Percentiles rank a stretch among this genome's conserved stretches.
phyloP scores from a whole-genome alignment of 2,888 invertebrate species.

The Callimorpha dominula region DNA sequence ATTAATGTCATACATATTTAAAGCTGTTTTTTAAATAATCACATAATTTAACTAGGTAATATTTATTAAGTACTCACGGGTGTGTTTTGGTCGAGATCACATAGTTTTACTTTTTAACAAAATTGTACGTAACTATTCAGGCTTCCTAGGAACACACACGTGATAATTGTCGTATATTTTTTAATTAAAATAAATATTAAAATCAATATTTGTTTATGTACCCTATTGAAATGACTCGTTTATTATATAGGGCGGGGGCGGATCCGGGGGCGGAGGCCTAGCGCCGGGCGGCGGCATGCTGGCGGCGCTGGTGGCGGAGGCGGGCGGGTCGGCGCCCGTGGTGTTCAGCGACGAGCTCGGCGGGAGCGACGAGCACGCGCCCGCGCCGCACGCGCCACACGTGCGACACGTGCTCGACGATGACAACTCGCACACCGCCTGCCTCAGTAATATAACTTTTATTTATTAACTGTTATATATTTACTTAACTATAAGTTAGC shows the following conservation, averaged over 20 bases:
- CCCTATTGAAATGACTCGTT: not conserved
- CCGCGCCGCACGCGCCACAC: slow-evolving; percentile 84
- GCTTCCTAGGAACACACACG: too few relatives aligned
- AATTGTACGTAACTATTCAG: too few relatives aligned
- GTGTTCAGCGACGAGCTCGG: slow-evolving; percentile 98
- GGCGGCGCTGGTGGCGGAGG: slow-evolving; percentile 97
- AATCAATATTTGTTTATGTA: too few relatives aligned
- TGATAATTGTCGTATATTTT: too few relatives aligned
- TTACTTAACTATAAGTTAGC: too few relatives aligned
- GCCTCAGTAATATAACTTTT: slow-evolving; percentile 91
- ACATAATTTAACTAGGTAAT: too few relatives aligned
- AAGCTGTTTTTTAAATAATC: too few relatives aligned
- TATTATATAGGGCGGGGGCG: slow-evolving; percentile 21
- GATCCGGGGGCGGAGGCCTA: slow-evolving; percentile 83
- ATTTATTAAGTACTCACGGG: too few relatives aligned
- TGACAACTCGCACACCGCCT: slow-evolving; percentile 97
- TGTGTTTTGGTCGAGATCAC: too few relatives aligned
- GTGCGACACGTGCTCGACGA: slow-evolving; percentile 94
- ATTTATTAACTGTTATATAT: not conserved
- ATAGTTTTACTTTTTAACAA: too few relatives aligned
- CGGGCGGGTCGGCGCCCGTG: slow-evolving; percentile 95
- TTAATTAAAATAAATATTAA: too few relatives aligned
- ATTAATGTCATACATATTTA: too few relatives aligned
- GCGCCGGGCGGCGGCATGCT: slow-evolving; percentile 92
- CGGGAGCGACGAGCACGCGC: slow-evolving; percentile 84